A percentile compares a stretch with the other conserved stretches of the same genome.
Conservation (phyloP, 1,140 invertebrate genomes). For the Sinella curviseta region DNA sequence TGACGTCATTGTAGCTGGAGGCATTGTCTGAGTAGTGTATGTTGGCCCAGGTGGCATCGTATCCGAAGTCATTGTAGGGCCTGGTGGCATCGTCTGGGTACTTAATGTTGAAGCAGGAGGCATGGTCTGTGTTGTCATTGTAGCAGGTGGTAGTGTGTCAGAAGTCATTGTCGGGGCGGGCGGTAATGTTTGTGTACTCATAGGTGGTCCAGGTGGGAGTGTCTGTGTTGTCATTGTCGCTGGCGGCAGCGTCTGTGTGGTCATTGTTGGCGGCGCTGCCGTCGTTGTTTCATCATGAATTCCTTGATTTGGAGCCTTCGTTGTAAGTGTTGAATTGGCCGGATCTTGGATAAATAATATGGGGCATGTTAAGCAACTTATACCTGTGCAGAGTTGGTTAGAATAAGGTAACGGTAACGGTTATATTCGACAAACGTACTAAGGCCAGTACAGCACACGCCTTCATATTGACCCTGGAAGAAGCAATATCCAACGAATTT, state of each 20-base stretch:
- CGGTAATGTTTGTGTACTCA: not conserved
- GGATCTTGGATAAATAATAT: not conserved
- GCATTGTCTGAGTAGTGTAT: conserved; percentile 14
- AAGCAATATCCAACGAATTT: conserved; percentile 30
- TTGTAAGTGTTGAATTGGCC: not conserved
- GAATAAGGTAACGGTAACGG: not conserved
- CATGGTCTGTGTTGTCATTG: conserved; percentile 1
- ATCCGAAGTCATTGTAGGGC: not conserved
- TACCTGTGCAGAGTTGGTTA: too few relatives aligned
- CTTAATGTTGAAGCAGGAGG: conserved; percentile 5
- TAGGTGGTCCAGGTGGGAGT: conserved; percentile 7
- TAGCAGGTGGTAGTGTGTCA: not conserved
- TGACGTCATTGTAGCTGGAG: not conserved
- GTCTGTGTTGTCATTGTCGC: not conserved
- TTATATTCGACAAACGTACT: conserved; percentile 25
- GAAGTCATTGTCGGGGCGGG: not conserved
- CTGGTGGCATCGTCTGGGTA: not conserved
- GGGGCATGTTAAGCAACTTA: not conserved
- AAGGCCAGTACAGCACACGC: conserved; percentile 25
- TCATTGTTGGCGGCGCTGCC: not conserved
- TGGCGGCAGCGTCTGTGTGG: not conserved
- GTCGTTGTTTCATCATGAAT: not conserved
- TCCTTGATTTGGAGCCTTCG: not conserved
- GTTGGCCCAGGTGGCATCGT: not conserved
- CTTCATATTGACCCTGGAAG: not conserved